Conservation (phyloP, 2,113 vertebrate species). For the Microcebus griseorufus region DNA sequence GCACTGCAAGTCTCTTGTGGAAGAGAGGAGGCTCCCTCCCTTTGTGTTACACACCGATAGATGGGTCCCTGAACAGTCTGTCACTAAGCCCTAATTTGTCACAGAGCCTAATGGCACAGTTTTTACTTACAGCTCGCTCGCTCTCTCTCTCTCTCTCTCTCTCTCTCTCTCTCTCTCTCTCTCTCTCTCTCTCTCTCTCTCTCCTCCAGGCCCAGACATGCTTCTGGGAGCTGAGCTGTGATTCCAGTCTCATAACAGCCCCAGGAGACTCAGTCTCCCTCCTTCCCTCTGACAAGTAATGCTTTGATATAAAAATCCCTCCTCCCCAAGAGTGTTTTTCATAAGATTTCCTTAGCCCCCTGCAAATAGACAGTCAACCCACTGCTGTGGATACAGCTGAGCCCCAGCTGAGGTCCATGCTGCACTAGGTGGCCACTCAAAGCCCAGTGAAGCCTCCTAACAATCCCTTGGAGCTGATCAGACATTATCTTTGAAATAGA, state of each 20-base stretch:
- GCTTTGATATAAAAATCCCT: neutral
- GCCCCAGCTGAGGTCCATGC: neutral
- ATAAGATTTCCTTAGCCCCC: neutral
- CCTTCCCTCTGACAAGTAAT: neutral
- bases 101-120: neutral
- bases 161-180: neutral
- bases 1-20: neutral
- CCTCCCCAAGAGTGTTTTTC: neutral
- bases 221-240: neutral
- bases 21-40: neutral
- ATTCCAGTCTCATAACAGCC: neutral
- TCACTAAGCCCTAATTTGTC: neutral
- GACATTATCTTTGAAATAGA: slow-evolving; percentile 41
- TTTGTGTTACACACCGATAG: neutral
- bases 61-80: neutral
- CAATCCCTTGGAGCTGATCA: neutral
- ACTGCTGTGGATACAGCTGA: neutral
- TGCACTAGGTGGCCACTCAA: neutral
- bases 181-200: neutral
- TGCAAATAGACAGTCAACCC: neutral
- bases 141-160: neutral
- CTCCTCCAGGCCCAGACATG: neutral
- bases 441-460: neutral
- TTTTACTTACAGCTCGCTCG: neutral
- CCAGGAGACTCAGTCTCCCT: neutral